Evolutionary conservation across 2,888 invertebrate genomes (phyloP), one percentile per base, ranked within the genome.

Genomic region (Microchrysa polita): DNA sequence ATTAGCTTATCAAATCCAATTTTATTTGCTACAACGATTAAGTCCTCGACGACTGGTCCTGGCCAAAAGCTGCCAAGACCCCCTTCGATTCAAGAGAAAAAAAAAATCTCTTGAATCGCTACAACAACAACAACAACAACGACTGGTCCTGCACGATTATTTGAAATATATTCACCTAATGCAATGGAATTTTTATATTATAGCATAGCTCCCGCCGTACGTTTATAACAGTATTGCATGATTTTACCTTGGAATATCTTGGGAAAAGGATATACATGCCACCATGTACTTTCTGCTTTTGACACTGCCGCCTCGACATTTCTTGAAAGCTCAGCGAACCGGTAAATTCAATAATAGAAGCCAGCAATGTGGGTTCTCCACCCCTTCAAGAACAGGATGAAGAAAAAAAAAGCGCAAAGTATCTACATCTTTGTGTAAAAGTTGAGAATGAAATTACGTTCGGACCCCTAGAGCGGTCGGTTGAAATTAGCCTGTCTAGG

Each of bases 251-350:
- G 7, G 27, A 34, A 34, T 34, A 5, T 34, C 27, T 34, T 34
- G 2, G 10, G 61, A 20, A n/a, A 57, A 42, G 42, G 27, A 22
- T 42, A 55, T 65, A 65, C 67, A n/a, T 60, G 71, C 72, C 71
- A 63, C n/a, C n/a, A n/a, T n/a, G n/a, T n/a, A n/a, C 72, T 74
- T 74, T 72, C 74, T 74, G 74, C 42, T 67, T 72, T 72, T 74
- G 74, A 74, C 74, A n/a, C n/a, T n/a, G n/a, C n/a, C n/a, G 65
- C 72, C 59, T 72, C 67, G n/a, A n/a, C 48, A 74, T 74, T 74
- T 52, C 27, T 60, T 65, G 59, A 67, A 74, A 67, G 63, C 60
- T 42, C 55, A 52, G 52, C 59, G 14, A 67, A 73, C 59, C 57
- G 59, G 27, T 48, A 73, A 67, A 67, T 59, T 67, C 60, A 67